Evolutionary conservation across 1,140 invertebrate genomes (phyloP), one percentile per base, ranked within the genome.

Genomic region (Drosophila watanabei): DNA sequence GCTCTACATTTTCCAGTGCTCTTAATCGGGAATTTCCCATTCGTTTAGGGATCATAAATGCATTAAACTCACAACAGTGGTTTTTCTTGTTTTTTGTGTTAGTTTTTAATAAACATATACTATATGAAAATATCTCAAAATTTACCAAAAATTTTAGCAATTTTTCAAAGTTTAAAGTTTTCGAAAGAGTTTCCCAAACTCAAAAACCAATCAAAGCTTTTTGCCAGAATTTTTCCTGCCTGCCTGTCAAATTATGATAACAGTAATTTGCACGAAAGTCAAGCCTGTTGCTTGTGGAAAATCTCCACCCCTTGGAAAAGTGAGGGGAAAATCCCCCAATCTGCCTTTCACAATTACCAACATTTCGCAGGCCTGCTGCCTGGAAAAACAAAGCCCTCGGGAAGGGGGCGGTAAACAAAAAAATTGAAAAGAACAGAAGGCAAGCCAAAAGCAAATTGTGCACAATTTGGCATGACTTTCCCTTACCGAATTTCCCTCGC

Each of bases 11-110:
- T 37, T 37, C 7, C 48, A 39, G 68, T 14, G 51, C 24, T 35
- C 69, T 79, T 82, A 90, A 89, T 85, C 89, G 85, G 83, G 62
- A 84, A 88, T 79, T 89, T 84, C 60, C 66, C 78, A 84, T 70
- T 79, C 73, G 71, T 88, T 88, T 70, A 60, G 10, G 8, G 9
- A 18, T 8, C 41, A 57, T 49, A 45, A 63, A 46, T 72, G 11
- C 60, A 45, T 41, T 57, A 57, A 4, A 13, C 18, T 3, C 24
- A 24, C 24, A 18, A 4, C 4, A 10, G 10, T 2, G 1, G 14
- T 5, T 24, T 4, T 28, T 0, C 8, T 4, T 16, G 8, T 5
- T 16, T n/a, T 9, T 9, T 33, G n/a, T 49, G 24, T 32, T 7
- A 5, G 1, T 28, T 48, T 61, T 48, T 13, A 30, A 30, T n/a